Evolutionary conservation across 2,113 vertebrate species (phyloP).

Genomic region (Oxyura jamaicensis): DNA sequence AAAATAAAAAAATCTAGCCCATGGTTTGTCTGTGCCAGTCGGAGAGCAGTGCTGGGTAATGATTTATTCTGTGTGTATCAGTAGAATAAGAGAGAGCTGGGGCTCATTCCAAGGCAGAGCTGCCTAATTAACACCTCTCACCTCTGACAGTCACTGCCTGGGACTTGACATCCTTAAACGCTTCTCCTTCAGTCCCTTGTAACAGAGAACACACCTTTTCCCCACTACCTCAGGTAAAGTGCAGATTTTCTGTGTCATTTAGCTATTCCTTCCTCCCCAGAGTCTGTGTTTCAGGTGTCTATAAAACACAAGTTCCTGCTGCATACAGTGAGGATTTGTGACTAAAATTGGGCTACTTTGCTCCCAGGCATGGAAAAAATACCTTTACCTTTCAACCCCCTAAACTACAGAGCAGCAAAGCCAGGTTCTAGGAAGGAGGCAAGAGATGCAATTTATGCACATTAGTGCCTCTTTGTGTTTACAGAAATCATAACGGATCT

Average conservation of each 20-base stretch:
- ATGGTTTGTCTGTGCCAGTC: neutral
- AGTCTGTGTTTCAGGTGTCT: neutral
- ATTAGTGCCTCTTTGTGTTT: neutral
- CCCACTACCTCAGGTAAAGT: fast-evolving
- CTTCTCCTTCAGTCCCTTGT: neutral
- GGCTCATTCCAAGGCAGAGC: neutral
- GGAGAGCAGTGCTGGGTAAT: neutral
- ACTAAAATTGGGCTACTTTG: neutral
- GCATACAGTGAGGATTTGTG: neutral
- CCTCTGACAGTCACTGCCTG: neutral
- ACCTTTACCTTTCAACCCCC: neutral
- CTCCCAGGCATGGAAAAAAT: neutral
- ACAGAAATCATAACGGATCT: neutral
- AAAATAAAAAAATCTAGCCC: neutral
- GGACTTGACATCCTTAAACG: neutral
- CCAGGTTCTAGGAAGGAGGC: neutral
- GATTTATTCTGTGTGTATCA: neutral
- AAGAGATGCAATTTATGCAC: neutral
- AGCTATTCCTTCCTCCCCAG: neutral
- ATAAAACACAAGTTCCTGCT: neutral
- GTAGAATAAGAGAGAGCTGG: neutral
- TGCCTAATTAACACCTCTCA: conserved; percentile 31
- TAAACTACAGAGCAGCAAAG: neutral
- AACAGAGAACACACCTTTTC: neutral
- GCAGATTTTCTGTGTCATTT: neutral